phyloP scores from a whole-genome alignment of 2,113 vertebrate genomes.

The Psophia crepitans region DNA sequence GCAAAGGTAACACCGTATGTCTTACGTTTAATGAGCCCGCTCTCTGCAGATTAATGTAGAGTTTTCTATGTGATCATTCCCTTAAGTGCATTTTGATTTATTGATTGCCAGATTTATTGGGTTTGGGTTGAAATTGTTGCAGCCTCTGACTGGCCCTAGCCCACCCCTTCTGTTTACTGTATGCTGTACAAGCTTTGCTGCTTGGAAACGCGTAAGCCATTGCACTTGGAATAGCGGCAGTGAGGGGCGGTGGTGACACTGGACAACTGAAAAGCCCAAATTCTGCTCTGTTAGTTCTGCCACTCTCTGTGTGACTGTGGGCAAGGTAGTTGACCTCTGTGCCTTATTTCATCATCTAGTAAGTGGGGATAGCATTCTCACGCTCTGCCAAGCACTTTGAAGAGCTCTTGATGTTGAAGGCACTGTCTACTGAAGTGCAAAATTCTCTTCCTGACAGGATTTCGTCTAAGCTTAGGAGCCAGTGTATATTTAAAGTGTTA shows the following conservation, averaged over 20 bases:
- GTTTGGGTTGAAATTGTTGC: not conserved
- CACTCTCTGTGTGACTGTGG: not conserved
- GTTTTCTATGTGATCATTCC: not conserved
- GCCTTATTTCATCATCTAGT: conserved; percentile 38
- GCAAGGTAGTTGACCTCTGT: conserved; percentile 23
- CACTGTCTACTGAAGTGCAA: not conserved
- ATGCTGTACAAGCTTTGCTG: not conserved
- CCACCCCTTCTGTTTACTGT: not conserved
- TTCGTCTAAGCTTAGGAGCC: not conserved
- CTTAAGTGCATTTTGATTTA: conserved; percentile 42
- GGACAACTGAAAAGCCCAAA: not conserved
- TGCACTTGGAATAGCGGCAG: not conserved
- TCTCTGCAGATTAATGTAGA: not conserved
- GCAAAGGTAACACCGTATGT: not conserved
- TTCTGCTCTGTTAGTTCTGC: not conserved
- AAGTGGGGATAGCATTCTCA: not conserved
- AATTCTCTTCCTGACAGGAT: not conserved
- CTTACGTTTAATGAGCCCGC: not conserved
- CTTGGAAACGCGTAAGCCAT: not conserved
- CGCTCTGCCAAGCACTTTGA: conserved; percentile 17
- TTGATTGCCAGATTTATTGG: not conserved
- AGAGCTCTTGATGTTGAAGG: conserved; percentile 26
- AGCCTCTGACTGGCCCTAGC: not conserved
- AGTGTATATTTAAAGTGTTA: conserved; percentile 31
- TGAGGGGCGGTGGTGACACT: not conserved